Evolutionary conservation across 2,113 vertebrate species (phyloP), one percentile per base, ranked within the genome.

Genomic region (Syngnathus scovelli): DNA sequence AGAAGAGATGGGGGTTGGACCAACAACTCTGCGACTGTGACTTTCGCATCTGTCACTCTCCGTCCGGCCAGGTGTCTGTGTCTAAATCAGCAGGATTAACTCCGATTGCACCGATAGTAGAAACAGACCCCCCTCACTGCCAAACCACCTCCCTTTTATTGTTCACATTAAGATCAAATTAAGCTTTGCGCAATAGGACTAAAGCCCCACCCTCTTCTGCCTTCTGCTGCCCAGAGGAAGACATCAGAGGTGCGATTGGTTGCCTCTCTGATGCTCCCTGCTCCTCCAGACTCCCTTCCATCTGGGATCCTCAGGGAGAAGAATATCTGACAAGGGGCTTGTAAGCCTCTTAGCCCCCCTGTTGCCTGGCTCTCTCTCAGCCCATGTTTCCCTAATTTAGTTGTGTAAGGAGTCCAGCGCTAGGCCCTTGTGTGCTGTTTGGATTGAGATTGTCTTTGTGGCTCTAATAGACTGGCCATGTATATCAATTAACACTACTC

Each of bases 311-410:
- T 94, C 89, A 78, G 91, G 93, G 91, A 94, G 93, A 93, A 92
- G 95, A 93, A 95, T 95, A 95, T 96, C 93, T 94, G 94, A 94
- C 94, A 91, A 92, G 89, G 93, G 94, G 80, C 90, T 92, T 95
- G 92, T 98, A 98, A 97, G 96, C 96, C 95, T 93, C 95, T 97
- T 97, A 96, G 93, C 92, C 88, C 93, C 92, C 87, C 92, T 92
- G 92, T 93, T 93, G 92, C 94, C 85, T 92, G 83, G 92, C 92
- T 94, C 94, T 92, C 93, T 92, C 93, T 93, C 93, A 87, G 86
- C 93, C 93, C 94, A 93, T 95, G 94, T 95, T 96, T 95, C 92
- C 94, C 93, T 95, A 96, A 97, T 98, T 96, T 95, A 94, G 85
- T 94, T 94, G 94, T 94, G 94, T 95, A 95, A 94, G 94, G 94